phyloP scores from a whole-genome alignment of 1,140 invertebrate species.

The Drosophila quadrilineata region DNA sequence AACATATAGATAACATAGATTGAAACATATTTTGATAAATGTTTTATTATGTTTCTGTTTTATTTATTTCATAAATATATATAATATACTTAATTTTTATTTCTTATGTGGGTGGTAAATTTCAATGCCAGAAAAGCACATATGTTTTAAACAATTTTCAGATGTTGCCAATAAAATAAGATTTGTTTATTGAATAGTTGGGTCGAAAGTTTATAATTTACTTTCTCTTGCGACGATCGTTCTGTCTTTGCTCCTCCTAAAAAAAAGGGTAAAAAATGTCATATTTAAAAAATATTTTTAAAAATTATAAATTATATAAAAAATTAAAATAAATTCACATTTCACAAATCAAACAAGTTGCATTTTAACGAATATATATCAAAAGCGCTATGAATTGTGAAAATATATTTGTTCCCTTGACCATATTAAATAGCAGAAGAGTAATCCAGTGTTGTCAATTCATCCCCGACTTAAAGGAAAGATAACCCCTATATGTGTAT shows the following conservation, averaged over 20 bases:
- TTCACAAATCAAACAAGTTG: conserved; percentile 52
- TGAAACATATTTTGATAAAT: conserved; percentile 33
- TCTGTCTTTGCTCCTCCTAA: conserved; percentile 77
- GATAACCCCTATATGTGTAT: too few relatives aligned
- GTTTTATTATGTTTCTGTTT: conserved; percentile 10
- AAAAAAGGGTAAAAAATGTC: conserved; percentile 36
- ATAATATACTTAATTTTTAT: conserved; percentile 3
- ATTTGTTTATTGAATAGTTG: conserved; percentile 5
- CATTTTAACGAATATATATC: too few relatives aligned
- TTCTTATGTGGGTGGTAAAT: conserved; percentile 4
- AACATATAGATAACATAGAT: too few relatives aligned
- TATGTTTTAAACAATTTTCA: conserved; percentile 25
- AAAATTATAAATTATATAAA: too few relatives aligned
- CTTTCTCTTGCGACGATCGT: conserved; percentile 67
- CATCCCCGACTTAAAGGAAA: too few relatives aligned
- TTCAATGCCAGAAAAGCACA: conserved; percentile 15
- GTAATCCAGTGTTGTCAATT: too few relatives aligned
- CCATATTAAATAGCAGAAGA: too few relatives aligned
- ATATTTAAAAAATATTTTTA: background rate
- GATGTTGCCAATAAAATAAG: conserved; percentile 4
- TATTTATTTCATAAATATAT: conserved; percentile 19
- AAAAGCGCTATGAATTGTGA: too few relatives aligned
- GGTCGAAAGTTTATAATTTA: conserved; percentile 14
- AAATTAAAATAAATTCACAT: conserved; percentile 52
- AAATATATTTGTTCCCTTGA: conserved; percentile 73